Conservation (phyloP, 2,888 invertebrate species). For the Trachelus troglodyta region DNA sequence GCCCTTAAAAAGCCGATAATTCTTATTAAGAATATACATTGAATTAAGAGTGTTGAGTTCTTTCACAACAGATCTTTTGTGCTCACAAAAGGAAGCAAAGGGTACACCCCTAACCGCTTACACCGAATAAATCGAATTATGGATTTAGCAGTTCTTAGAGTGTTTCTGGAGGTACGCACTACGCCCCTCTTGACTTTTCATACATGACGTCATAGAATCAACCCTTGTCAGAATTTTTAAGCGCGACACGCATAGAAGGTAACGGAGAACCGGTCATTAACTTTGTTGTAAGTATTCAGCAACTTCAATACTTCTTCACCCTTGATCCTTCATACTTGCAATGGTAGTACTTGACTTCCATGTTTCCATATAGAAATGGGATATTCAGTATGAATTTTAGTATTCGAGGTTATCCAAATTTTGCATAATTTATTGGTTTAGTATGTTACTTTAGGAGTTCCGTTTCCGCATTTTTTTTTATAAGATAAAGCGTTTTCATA, state of each 20-base stretch:
- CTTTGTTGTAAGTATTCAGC: background rate
- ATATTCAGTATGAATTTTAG: background rate
- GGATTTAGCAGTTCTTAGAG: background rate
- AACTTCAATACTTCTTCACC: background rate
- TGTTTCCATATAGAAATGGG: background rate
- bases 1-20: background rate
- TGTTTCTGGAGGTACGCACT: background rate
- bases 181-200: background rate
- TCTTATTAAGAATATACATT: background rate
- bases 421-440: background rate
- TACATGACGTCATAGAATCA: slow-evolving; percentile 5
- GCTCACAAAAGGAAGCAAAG: background rate
- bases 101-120: background rate
- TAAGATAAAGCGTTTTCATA: background rate
- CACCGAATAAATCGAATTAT: background rate
- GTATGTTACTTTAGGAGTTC: background rate
- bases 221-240: background rate
- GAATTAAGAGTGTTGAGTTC: background rate
- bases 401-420: background rate
- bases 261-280: background rate
- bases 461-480: background rate
- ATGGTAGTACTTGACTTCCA: background rate
- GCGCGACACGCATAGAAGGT: background rate
- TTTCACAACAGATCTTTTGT: background rate
- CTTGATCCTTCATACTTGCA: background rate